phyloP scores from a whole-genome alignment of 2,113 vertebrate genomes.

The Carassius carassius region DNA sequence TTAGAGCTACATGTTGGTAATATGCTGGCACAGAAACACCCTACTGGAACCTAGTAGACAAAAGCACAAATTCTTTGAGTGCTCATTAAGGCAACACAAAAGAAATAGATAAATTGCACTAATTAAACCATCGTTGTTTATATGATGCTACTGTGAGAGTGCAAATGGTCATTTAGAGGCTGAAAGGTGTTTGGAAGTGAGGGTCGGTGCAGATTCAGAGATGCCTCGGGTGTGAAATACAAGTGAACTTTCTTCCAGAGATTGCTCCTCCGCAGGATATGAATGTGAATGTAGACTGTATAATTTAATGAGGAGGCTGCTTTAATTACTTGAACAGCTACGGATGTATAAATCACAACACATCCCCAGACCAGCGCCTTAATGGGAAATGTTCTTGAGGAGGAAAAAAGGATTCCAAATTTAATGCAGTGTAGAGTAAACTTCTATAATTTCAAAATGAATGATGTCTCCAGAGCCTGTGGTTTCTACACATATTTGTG shows the following conservation, averaged over 20 bases:
- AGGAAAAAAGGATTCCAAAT: neutral
- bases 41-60: neutral
- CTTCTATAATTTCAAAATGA: constrained; percentile 9
- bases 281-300: constrained; percentile 50
- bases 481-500: neutral
- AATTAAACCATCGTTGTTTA: constrained; percentile 20
- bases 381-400: constrained; percentile 42
- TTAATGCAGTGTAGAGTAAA: constrained; percentile 33
- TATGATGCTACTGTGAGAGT: neutral
- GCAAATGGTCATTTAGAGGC: constrained; percentile 16
- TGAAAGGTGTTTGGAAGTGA: neutral
- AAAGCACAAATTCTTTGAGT: neutral
- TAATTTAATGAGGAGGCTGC: constrained; percentile 57
- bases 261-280: constrained; percentile 42
- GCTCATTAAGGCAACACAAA: constrained; percentile 17
- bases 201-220: neutral
- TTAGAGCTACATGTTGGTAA: neutral
- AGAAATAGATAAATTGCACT: constrained; percentile 15
- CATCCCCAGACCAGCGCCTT: constrained; percentile 42
- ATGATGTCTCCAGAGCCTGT: constrained; percentile 11
- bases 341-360: constrained; percentile 57
- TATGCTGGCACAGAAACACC: neutral
- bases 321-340: constrained; percentile 59
- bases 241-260: constrained; percentile 3
- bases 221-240: neutral